Evolutionary conservation across 2,797 vertebrate genomes (phyloP).

Genomic region (Propithecus perrieri): DNA sequence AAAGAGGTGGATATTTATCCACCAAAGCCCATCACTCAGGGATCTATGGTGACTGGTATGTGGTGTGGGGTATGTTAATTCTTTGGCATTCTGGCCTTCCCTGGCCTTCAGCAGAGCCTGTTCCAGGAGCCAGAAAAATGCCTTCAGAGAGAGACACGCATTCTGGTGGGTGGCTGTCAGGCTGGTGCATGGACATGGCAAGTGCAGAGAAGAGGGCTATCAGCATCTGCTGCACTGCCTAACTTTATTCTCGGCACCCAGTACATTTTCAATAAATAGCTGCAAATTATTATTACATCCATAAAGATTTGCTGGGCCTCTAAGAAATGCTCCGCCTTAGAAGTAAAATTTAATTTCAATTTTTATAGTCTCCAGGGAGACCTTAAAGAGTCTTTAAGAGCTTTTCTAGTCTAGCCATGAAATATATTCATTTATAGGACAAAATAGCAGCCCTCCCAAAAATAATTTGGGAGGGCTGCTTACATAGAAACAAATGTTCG

Average conservation of each 20-base stretch:
- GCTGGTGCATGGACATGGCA: rapidly evolving
- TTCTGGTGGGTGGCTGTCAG: neutral
- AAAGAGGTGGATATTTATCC: neutral
- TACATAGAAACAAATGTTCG: constrained; percentile 12
- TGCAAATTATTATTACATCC: neutral
- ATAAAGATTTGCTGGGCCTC: neutral
- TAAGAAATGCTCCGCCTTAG: constrained; percentile 15
- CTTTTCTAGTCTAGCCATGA: neutral
- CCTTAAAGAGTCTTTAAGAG: neutral
- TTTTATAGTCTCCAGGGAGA: neutral
- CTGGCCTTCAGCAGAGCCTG: neutral
- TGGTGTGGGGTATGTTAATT: neutral
- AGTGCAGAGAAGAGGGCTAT: neutral
- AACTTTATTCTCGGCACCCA: neutral
- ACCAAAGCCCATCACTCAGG: neutral
- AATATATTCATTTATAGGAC: neutral
- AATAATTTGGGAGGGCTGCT: neutral
- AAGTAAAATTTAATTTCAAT: constrained; percentile 1
- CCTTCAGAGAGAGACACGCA: neutral
- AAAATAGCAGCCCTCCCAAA: neutral
- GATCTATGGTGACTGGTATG: neutral
- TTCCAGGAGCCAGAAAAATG: neutral
- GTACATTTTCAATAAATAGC: neutral
- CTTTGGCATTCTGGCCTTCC: neutral
- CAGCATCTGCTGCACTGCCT: neutral